These are phyloP conservation scores for Platysternon megacephalum DNA, from an alignment of 2,113 vertebrate species.

Conservation along the genomic window DNA sequence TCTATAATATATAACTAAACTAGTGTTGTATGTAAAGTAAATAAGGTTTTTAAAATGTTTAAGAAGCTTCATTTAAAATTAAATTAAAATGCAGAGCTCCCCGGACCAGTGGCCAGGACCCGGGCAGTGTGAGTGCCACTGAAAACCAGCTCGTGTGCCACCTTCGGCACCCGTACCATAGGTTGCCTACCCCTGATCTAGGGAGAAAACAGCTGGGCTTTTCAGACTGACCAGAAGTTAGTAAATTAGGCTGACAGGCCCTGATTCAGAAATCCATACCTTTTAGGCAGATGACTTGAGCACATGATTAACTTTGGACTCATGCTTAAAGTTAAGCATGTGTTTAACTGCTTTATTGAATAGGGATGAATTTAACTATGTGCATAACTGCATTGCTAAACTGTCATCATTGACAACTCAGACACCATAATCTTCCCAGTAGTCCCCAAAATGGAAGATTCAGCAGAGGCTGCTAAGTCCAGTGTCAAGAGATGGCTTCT, in stretches of 20 bases:
- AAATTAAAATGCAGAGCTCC: too few relatives aligned
- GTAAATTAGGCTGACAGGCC: neutral
- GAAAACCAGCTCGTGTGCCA: too few relatives aligned
- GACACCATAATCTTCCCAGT: neutral
- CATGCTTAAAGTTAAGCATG: neutral
- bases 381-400: neutral
- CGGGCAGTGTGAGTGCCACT: too few relatives aligned
- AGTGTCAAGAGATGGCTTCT: neutral
- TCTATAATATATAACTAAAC: too few relatives aligned
- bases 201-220: neutral
- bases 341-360: neutral
- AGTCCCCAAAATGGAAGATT: neutral
- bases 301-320: neutral
- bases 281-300: slow-evolving; percentile 2
- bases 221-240: slow-evolving; percentile 9
- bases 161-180: too few relatives aligned
- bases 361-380: neutral
- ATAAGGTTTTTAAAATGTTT: too few relatives aligned
- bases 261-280: neutral
- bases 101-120: too few relatives aligned
- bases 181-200: too few relatives aligned
- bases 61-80: too few relatives aligned
- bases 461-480: neutral
- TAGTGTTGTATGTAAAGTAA: too few relatives aligned
- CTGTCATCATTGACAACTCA: neutral